These are phyloP conservation scores for Leucoraja ocellata DNA, from an alignment of 2,797 vertebrate species.

Conservation along the genomic window DNA sequence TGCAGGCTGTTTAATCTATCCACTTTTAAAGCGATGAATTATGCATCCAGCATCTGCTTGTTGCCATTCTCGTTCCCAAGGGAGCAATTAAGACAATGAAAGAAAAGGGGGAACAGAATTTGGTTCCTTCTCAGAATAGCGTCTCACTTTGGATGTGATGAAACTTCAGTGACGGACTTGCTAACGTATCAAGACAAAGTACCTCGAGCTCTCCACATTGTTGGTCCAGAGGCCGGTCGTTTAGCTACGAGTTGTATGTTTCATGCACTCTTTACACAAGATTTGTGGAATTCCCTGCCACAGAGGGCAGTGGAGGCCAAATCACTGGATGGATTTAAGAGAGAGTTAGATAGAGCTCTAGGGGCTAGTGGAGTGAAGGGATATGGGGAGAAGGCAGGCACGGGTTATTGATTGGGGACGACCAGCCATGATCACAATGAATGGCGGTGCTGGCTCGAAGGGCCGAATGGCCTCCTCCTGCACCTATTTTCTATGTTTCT, in stretches of 20 bases:
- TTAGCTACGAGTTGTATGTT: neutral
- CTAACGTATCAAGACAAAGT: neutral
- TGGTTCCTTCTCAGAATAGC: slow-evolving; percentile 13
- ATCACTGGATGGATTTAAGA: too few relatives aligned
- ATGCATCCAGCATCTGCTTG: slow-evolving; percentile 16
- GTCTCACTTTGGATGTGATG: neutral
- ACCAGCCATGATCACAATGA: too few relatives aligned
- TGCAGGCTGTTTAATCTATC: neutral
- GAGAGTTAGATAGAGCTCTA: too few relatives aligned
- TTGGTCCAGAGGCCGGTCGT: neutral
- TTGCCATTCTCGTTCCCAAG: neutral
- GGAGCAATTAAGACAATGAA: slow-evolving; percentile 14
- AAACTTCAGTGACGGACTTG: neutral
- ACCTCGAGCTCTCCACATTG: neutral
- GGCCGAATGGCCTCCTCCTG: too few relatives aligned
- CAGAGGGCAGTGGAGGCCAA: too few relatives aligned
- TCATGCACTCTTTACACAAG: neutral
- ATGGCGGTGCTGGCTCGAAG: too few relatives aligned
- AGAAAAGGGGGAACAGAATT: neutral
- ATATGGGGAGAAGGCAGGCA: too few relatives aligned
- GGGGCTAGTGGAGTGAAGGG: too few relatives aligned
- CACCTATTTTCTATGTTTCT: too few relatives aligned
- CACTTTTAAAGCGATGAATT: neutral
- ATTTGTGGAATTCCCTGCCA: too few relatives aligned
- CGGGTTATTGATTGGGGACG: too few relatives aligned